These are phyloP conservation scores for Macquaria australasica DNA, from an alignment of 2,113 vertebrate species.

Conservation along the genomic window DNA sequence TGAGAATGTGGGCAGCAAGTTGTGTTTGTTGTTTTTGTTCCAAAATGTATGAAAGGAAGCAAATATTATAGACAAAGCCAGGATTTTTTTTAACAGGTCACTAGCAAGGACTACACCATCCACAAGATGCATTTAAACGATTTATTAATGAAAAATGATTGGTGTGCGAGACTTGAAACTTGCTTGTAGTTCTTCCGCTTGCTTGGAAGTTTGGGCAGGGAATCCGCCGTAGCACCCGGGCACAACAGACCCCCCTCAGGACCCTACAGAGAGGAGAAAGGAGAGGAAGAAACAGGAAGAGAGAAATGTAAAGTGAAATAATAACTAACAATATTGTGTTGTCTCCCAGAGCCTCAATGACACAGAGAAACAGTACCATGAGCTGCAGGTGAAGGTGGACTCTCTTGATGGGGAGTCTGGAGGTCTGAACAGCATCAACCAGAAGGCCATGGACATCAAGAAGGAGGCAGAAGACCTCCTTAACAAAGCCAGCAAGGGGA, in stretches of 20 bases:
- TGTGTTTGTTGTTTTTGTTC: background rate
- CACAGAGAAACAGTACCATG: slow-evolving; percentile 76
- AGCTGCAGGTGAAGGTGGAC: slow-evolving; percentile 81
- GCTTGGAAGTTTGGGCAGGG: no score
- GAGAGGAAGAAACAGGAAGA: no score
- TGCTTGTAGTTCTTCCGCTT: no score
- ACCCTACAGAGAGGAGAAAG: no score
- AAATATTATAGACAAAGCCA: background rate
- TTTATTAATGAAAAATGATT: no score
- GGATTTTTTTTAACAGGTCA: background rate
- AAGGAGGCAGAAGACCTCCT: slow-evolving; percentile 85
- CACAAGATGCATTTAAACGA: no score
- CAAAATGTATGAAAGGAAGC: no score
- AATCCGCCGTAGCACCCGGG: no score
- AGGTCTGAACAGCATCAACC: slow-evolving; percentile 63
- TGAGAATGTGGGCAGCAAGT: background rate
- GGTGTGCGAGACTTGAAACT: no score
- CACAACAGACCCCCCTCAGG: no score
- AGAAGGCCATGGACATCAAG: slow-evolving; percentile 76
- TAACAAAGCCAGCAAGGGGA: slow-evolving; percentile 82
- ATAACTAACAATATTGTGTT: background rate
- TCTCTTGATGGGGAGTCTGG: slow-evolving; percentile 65
- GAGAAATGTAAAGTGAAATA: no score
- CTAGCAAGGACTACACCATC: no score
- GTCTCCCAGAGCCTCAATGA: slow-evolving; percentile 82